Conservation (phyloP, 2,113 vertebrate genomes). For the Poecile atricapillus region DNA sequence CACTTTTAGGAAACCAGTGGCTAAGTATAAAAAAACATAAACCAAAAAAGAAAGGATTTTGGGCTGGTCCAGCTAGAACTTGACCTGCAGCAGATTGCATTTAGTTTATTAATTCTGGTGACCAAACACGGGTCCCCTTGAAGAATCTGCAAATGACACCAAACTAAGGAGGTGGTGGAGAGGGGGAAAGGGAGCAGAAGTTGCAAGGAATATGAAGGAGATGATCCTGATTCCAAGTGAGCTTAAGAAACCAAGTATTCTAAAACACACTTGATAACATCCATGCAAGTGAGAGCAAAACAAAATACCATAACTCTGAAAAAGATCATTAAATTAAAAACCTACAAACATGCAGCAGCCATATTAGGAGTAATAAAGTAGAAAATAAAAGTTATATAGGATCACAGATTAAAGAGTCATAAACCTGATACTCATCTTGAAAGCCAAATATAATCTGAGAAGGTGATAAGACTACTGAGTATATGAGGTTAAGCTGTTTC, state of each 20-base stretch:
- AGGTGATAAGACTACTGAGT: neutral
- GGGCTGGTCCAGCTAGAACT: neutral
- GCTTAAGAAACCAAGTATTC: neutral
- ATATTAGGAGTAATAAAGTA: neutral
- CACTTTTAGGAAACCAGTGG: neutral
- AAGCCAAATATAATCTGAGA: neutral
- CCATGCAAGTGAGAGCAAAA: neutral
- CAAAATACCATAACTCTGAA: neutral
- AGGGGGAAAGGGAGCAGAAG: fast-evolving
- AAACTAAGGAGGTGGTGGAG: neutral
- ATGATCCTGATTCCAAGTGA: neutral
- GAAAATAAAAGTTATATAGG: neutral
- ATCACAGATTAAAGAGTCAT: neutral
- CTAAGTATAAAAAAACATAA: neutral
- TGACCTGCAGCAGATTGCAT: neutral
- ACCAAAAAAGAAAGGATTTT: neutral
- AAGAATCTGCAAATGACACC: neutral
- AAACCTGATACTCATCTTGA: neutral
- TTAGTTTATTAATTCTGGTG: neutral
- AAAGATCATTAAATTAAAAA: neutral
- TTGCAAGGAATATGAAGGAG: neutral
- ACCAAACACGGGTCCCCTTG: neutral
- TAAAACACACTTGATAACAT: neutral
- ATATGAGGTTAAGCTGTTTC: neutral
- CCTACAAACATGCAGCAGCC: neutral